Percentiles rank a stretch among this genome's conserved stretches.
phyloP scores from a whole-genome alignment of 2,888 invertebrate genomes.

The Nymphalis c-album region DNA sequence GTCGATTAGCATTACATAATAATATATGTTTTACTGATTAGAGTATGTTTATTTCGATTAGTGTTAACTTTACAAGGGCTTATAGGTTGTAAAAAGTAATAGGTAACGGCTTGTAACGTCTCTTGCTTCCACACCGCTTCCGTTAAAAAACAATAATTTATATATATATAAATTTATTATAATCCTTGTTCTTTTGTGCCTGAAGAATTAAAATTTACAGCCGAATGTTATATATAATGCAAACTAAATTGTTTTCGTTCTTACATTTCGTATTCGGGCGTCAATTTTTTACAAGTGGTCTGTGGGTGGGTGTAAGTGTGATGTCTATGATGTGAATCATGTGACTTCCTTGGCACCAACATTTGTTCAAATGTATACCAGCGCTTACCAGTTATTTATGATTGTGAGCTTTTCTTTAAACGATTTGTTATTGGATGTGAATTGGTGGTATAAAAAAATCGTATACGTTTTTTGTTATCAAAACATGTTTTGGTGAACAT shows the following conservation, averaged over 20 bases:
- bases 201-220: slow-evolving; percentile 1
- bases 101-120: no score
- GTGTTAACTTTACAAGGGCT: no score
- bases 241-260: slow-evolving; percentile 20
- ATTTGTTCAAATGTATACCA: slow-evolving; percentile 62
- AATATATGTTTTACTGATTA: no score
- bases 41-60: no score
- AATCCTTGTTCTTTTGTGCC: not conserved
- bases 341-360: slow-evolving; percentile 75
- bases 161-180: no score
- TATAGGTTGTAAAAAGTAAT: no score
- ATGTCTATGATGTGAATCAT: slow-evolving; percentile 74
- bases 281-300: slow-evolving; percentile 24
- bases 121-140: no score
- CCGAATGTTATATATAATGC: slow-evolving; percentile 5
- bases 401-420: slow-evolving; percentile 20
- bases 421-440: slow-evolving; percentile 1
- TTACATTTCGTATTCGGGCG: slow-evolving; percentile 24
- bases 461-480: no score
- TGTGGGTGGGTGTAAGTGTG: slow-evolving; percentile 73
- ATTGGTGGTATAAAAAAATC: no score
- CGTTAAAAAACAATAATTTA: no score
- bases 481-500: no score
- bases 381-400: slow-evolving; percentile 67
- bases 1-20: no score